Conservation (phyloP, 2,888 invertebrate genomes). For the Oscheius sp. region DNA sequence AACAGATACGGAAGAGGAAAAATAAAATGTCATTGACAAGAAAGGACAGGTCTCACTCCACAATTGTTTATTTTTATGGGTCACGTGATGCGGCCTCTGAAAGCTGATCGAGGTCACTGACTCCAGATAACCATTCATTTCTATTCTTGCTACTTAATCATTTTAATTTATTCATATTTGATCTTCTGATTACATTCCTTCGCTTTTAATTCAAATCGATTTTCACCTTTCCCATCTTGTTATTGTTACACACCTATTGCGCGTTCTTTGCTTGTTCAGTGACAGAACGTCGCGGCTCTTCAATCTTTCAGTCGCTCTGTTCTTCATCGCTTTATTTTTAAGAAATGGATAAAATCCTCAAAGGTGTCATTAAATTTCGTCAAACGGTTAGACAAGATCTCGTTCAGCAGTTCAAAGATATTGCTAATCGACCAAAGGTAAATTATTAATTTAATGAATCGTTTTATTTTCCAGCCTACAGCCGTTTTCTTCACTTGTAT, state of each 20-base stretch:
- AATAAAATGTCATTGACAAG: too few species aligned
- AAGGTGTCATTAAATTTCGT: conserved; percentile 89
- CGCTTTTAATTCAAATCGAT: too few species aligned
- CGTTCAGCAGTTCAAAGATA: conserved; percentile 87
- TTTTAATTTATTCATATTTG: too few species aligned
- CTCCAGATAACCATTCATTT: too few species aligned
- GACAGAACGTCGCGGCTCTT: not conserved
- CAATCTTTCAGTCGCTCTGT: not conserved
- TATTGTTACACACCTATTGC: not conserved
- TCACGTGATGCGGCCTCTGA: too few species aligned
- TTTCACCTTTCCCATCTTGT: not conserved
- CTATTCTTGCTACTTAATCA: too few species aligned
- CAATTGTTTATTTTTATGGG: too few species aligned
- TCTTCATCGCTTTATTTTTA: not conserved
- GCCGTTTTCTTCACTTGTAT: conserved; percentile 96
- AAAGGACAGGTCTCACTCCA: too few species aligned
- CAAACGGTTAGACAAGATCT: conserved; percentile 78
- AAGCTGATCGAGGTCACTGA: too few species aligned
- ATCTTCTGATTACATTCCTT: too few species aligned
- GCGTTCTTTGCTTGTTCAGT: conserved; percentile 10
- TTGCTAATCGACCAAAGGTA: conserved; percentile 86
- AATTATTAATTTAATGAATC: conserved; percentile 25
- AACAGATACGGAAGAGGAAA: too few species aligned
- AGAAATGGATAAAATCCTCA: conserved; percentile 76
- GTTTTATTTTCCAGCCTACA: conserved; percentile 82